phyloP scores from a whole-genome alignment of 2,888 invertebrate species.

The Geotrupes spiniger region DNA sequence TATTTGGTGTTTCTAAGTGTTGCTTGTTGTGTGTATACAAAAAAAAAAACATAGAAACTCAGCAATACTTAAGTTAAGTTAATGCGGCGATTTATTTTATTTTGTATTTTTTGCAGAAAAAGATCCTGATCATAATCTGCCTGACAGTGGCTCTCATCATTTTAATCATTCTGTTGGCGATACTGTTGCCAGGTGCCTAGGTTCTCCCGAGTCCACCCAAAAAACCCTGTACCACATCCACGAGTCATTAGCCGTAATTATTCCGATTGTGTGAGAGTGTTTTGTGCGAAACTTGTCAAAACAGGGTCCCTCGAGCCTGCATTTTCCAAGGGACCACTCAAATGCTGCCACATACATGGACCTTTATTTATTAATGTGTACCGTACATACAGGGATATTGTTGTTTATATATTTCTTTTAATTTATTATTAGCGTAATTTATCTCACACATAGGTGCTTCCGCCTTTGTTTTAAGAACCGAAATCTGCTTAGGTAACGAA shows the following conservation, averaged over 20 bases:
- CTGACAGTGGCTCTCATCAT: conserved; percentile 73
- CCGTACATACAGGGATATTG: not conserved
- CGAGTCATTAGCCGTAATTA: conserved; percentile 1
- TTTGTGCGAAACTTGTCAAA: conserved; percentile 1
- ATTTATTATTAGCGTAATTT: conserved; percentile 1
- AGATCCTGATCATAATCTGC: conserved; percentile 85
- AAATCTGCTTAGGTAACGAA: conserved; percentile 14
- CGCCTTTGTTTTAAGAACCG: not conserved
- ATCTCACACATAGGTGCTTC: conserved; percentile 2
- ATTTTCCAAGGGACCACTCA: conserved; percentile 2
- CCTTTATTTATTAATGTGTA: not conserved
- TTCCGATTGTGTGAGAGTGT: conserved; percentile 2
- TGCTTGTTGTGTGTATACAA: conserved; percentile 3
- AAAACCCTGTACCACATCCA: no score
- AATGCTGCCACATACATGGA: conserved; percentile 1
- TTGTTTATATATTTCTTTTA: not conserved
- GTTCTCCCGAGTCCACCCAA: not conserved
- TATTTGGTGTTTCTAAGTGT: not conserved
- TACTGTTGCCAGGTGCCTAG: conserved; percentile 25
- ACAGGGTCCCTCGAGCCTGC: not conserved
- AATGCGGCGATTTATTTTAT: conserved; percentile 53
- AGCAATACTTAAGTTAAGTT: not conserved
- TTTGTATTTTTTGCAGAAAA: conserved; percentile 71
- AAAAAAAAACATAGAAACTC: no score
- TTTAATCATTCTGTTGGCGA: conserved; percentile 69